Evolutionary conservation across 2,113 vertebrate species (phyloP).

Genomic region (Pandion haliaetus): DNA sequence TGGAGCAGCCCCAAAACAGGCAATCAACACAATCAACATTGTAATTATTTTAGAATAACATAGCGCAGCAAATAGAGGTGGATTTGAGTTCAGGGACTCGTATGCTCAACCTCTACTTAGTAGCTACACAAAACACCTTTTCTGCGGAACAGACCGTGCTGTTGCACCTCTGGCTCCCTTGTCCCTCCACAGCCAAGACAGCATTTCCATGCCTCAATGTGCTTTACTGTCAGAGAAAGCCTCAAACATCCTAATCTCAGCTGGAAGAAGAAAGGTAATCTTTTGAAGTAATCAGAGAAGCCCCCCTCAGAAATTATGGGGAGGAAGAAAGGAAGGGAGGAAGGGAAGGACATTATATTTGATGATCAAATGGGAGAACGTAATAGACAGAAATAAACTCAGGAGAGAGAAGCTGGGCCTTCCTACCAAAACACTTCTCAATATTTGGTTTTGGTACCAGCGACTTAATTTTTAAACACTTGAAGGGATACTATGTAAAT

Average conservation of each 20-base stretch:
- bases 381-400: not conserved
- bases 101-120: not conserved
- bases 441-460: not conserved
- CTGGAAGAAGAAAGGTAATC: not conserved
- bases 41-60: constrained; percentile 31
- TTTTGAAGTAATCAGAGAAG: not conserved
- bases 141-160: not conserved
- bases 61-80: not conserved
- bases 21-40: not conserved
- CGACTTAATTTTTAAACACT: not conserved
- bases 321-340: not conserved
- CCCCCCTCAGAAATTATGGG: not conserved
- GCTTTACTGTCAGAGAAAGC: not conserved
- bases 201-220: not conserved
- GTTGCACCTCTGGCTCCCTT: not conserved
- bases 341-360: not conserved
- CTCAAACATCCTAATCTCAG: not conserved
- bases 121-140: not conserved
- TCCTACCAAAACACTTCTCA: not conserved
- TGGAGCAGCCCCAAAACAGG: not conserved
- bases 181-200: not conserved
- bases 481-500: not conserved
- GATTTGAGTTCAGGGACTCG: not conserved
- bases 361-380: not conserved
- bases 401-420: not conserved